Evolutionary conservation across 2,797 vertebrate species (phyloP).

Genomic region (Allobates femoralis): DNA sequence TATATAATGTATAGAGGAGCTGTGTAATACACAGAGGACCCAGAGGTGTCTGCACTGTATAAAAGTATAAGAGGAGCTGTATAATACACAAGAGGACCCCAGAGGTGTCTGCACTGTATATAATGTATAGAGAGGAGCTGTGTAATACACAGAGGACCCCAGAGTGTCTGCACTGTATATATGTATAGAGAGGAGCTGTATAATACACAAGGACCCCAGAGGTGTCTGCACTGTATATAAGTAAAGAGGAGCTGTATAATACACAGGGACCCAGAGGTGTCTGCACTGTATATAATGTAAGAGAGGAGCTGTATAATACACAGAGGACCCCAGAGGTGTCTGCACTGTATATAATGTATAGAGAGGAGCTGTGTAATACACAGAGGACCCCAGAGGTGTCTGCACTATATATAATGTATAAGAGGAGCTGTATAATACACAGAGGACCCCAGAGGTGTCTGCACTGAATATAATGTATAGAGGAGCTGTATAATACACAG

Average conservation of each 20-base stretch:
- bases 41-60: too few relatives aligned
- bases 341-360: conserved; percentile 23
- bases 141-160: neutral
- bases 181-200: conserved; percentile 35
- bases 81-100: neutral
- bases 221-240: conserved; percentile 21
- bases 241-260: conserved; percentile 29
- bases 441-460: too few relatives aligned
- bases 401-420: too few relatives aligned
- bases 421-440: too few relatives aligned
- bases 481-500: too few relatives aligned
- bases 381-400: too few relatives aligned
- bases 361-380: too few relatives aligned
- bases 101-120: neutral
- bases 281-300: conserved; percentile 26
- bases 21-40: too few relatives aligned
- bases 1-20: too few relatives aligned
- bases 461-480: too few relatives aligned
- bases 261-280: conserved; percentile 27
- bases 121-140: too few relatives aligned
- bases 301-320: neutral
- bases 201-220: conserved; percentile 28
- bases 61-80: too few relatives aligned
- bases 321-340: neutral
- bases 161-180: conserved; percentile 14